These are phyloP conservation scores for Argopecten irradians DNA, from an alignment of 1,140 invertebrate genomes.

Conservation along the genomic window DNA sequence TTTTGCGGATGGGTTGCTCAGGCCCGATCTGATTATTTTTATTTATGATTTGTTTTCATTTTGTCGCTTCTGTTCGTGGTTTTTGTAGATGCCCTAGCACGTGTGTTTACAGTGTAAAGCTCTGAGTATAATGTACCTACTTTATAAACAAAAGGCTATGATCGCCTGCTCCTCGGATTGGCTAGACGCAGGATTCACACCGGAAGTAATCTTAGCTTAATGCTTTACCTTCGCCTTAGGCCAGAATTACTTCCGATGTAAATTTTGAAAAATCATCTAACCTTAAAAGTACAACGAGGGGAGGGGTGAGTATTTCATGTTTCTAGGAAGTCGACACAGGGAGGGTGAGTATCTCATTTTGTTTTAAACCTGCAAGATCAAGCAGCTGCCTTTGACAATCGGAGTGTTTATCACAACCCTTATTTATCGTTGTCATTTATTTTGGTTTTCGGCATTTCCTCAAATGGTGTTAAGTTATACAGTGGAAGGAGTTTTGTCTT, in stretches of 20 bases:
- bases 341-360: not conserved
- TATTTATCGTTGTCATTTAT: not conserved
- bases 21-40: not conserved
- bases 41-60: not conserved
- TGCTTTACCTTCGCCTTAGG: constrained; percentile 25
- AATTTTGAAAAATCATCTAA: constrained; percentile 19
- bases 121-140: not conserved
- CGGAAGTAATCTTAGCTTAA: constrained; percentile 32
- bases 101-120: not conserved
- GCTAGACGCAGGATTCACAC: constrained; percentile 12
- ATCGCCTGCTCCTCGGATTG: not conserved
- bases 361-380: too few species aligned
- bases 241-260: constrained; percentile 35
- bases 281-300: not conserved
- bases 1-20: not conserved
- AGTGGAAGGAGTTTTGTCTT: not conserved
- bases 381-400: not conserved
- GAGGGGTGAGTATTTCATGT: constrained; percentile 13
- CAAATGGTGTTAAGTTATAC: not conserved
- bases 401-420: not conserved
- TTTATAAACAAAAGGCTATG: not conserved
- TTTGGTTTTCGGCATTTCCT: not conserved
- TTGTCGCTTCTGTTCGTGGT: not conserved
- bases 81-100: not conserved
- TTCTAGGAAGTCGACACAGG: not conserved